phyloP scores from a whole-genome alignment of 2,113 vertebrate species.

The Ceuthmochares aereus region DNA sequence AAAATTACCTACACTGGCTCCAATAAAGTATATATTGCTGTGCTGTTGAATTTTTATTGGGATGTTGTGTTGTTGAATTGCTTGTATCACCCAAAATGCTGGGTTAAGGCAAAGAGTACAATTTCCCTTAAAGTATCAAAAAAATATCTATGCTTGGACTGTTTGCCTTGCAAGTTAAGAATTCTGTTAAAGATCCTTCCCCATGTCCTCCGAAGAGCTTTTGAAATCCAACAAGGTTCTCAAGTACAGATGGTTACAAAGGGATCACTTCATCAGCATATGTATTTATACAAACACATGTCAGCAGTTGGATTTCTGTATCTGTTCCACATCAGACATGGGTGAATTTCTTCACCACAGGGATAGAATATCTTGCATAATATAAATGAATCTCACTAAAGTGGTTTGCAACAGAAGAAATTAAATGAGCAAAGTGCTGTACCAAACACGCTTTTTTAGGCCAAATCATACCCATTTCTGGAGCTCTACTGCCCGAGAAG shows the following conservation, averaged over 20 bases:
- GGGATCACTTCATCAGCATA: background rate
- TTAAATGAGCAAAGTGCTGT: constrained; percentile 27
- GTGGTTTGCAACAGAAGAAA: constrained; percentile 63
- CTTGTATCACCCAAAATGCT: background rate
- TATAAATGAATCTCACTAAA: constrained; percentile 65
- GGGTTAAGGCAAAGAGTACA: background rate
- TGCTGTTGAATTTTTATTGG: background rate
- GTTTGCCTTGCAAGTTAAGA: background rate
- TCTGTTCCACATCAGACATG: constrained; percentile 63
- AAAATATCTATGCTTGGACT: background rate
- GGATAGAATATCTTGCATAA: constrained; percentile 40
- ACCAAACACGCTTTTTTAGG: constrained; percentile 40
- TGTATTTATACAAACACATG: constrained; percentile 40
- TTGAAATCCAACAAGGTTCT: constrained; percentile 20
- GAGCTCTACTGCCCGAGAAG: background rate
- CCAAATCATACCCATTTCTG: constrained; percentile 43
- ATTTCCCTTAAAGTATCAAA: background rate
- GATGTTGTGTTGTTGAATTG: background rate
- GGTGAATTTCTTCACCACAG: constrained; percentile 48
- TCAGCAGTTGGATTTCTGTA: constrained; percentile 25
- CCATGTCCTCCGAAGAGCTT: background rate
- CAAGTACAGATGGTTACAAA: constrained; percentile 30
- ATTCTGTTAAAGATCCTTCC: background rate
- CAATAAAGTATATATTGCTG: background rate
- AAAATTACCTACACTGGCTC: background rate